phyloP scores from a whole-genome alignment of 1,140 invertebrate genomes.

The Drosophila arizonae region DNA sequence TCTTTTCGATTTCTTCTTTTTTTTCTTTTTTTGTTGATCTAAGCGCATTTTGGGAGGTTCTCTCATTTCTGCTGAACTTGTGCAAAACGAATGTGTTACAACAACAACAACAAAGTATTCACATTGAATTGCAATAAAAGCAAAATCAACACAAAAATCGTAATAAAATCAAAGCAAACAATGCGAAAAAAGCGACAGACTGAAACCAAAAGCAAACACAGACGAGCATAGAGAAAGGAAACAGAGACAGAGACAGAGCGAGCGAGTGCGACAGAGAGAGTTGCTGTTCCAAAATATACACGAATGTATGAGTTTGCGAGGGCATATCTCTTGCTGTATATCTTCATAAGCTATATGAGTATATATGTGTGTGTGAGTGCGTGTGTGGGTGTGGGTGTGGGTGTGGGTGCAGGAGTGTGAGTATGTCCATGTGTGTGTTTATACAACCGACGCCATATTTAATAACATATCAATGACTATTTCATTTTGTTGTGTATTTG shows the following conservation, averaged over 20 bases:
- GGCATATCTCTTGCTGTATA: slow-evolving; percentile 31
- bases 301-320: slow-evolving; percentile 25
- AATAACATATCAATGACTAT: slow-evolving; percentile 74
- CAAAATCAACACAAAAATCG: slow-evolving; percentile 79
- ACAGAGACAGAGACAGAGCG: neutral
- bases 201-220: slow-evolving; percentile 36
- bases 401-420: slow-evolving; percentile 17
- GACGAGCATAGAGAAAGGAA: slow-evolving; percentile 16
- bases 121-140: slow-evolving; percentile 78
- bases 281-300: slow-evolving; percentile 5
- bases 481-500: slow-evolving; percentile 53
- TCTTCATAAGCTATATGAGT: slow-evolving; percentile 35
- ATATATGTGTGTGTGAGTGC: slow-evolving; percentile 4
- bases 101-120: slow-evolving; percentile 39
- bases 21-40: slow-evolving; percentile 65
- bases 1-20: no score
- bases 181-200: slow-evolving; percentile 50
- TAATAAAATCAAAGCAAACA: slow-evolving; percentile 80
- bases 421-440: slow-evolving; percentile 38
- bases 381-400: neutral
- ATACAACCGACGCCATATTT: slow-evolving; percentile 66
- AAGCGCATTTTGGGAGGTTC: slow-evolving; percentile 75
- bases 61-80: slow-evolving; percentile 70
- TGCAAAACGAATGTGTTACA: slow-evolving; percentile 36
- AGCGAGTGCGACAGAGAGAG: neutral